Base-by-base conservation (phyloP, 2,797 vertebrate genomes). In the Gouania willdenowi region DNA sequence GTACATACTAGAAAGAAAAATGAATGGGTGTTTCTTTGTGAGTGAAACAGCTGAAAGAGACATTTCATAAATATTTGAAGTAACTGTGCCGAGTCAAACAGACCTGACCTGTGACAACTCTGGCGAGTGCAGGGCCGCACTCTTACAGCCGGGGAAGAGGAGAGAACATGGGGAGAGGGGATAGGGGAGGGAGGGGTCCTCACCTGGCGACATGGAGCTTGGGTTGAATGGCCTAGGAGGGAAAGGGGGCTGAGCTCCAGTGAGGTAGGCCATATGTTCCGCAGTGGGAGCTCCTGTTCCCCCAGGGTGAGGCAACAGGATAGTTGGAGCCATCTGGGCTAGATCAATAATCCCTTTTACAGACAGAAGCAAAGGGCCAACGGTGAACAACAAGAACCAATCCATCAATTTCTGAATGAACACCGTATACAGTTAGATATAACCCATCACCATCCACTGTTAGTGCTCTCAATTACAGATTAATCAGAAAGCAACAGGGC, bases 311-410 rank as follows among this genome's bases (percentile, higher is more conserved):
- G 96, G 93, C 87, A 99, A 94, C 89, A 99, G 84, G 88, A 99
- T 96, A 77, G 97, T 91, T 81, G 95, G 94, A 82, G 95, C 92
- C 97, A 99, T 98, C 81, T 96, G 96, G 87, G 93, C 95, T 90
- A 99, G 88, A 88, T 99, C 97, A 88, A 98, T 98, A 76, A 98
- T 99, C 84, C 96, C 97, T 99, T 90, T 88, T 90, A 87, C 89
- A 91, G 87, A 91, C 90, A 90, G 90, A 91, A 91, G 89, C 89
- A 90, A 90, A 91, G 88, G 89, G 88, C 88, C 89, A 90, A 70
- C 75, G 77, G 75, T 91, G 82, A 91, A 84, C 82, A 90, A 83
- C 79, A 85, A 81, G 56, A 85, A 85, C 70, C 43, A 59, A 86
- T 84, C 64, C 67, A 84, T 71, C 52, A 81, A 66, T 79, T 75